phyloP scores from a whole-genome alignment of 35 echinoderm and acorn worm genomes.

The Apostichopus parvimensis region DNA sequence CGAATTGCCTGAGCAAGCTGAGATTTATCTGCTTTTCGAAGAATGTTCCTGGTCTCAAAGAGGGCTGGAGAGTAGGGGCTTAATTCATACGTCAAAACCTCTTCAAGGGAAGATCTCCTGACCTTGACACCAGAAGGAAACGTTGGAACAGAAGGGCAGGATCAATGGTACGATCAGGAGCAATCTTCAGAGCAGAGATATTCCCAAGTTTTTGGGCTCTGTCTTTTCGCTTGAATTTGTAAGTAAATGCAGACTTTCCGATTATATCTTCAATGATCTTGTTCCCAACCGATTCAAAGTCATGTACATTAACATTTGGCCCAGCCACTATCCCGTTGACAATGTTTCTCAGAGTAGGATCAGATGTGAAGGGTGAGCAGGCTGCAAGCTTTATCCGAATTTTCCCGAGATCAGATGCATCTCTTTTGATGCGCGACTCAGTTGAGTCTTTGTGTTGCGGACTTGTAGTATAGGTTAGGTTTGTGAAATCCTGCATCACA shows the following conservation, averaged over 20 bases:
- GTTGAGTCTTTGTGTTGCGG: conserved; percentile 62
- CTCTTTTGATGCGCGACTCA: conserved; percentile 11
- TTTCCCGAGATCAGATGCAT: conserved; percentile 41
- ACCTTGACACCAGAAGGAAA: conserved; percentile 35
- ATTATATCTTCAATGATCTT: conserved; percentile 50
- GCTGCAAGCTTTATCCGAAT: conserved; percentile 27
- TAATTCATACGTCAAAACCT: conserved; percentile 61
- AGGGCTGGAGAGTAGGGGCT: conserved; percentile 41
- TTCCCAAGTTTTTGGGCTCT: conserved; percentile 45
- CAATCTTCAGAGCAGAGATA: conserved; percentile 14
- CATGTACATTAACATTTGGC: conserved; percentile 59
- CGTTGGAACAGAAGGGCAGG: conserved; percentile 53
- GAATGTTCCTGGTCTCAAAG: conserved; percentile 38
- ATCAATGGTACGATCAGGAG: conserved; percentile 50
- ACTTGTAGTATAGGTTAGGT: conserved; percentile 61
- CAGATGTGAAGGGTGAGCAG: conserved; percentile 37
- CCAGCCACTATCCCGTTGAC: conserved; percentile 59
- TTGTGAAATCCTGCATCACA: conserved; percentile 66
- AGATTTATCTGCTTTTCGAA: conserved; percentile 55
- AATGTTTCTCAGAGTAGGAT: conserved; percentile 59
- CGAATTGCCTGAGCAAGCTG: conserved; percentile 20
- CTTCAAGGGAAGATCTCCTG: conserved; percentile 27
- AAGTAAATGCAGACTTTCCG: conserved; percentile 27
- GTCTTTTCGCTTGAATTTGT: conserved; percentile 49
- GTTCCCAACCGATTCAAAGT: conserved; percentile 40